These are phyloP conservation scores for Fregata magnificens DNA, from an alignment of 2,113 vertebrate genomes.

Conservation along the genomic window DNA sequence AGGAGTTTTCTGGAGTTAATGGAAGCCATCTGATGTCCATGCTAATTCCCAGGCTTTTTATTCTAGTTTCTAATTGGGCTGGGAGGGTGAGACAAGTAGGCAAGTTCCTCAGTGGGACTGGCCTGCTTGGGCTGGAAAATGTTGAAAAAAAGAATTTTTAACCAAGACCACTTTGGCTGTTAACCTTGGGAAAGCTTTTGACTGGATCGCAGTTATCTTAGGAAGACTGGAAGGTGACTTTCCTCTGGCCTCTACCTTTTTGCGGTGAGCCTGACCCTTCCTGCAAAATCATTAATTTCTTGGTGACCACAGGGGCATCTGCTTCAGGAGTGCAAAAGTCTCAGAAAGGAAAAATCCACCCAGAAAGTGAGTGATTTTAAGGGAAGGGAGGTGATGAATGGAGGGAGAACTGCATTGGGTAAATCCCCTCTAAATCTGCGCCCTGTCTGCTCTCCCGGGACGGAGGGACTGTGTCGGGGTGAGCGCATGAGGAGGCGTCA, in stretches of 20 bases:
- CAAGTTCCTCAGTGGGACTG: neutral
- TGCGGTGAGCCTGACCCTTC: neutral
- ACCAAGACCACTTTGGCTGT: neutral
- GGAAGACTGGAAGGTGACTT: neutral
- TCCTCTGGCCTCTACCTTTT: neutral
- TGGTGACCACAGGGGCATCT: neutral
- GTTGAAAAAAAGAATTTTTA: neutral
- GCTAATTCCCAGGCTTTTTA: conserved; percentile 49
- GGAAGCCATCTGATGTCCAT: conserved; percentile 53
- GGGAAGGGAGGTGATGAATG: neutral
- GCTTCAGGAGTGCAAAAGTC: neutral
- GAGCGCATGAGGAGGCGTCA: neutral
- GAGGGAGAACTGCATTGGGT: neutral
- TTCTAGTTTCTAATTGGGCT: conserved; percentile 27
- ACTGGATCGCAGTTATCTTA: neutral
- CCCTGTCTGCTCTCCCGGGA: neutral
- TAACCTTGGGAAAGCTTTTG: conserved; percentile 2
- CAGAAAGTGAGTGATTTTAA: neutral
- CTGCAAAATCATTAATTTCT: neutral
- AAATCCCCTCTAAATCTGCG: neutral
- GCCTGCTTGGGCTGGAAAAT: conserved; percentile 23
- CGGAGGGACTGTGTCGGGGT: accelerated
- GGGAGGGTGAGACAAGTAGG: neutral
- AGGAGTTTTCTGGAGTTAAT: conserved; percentile 31
- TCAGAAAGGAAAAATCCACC: neutral